Evolutionary conservation across 2,888 invertebrate genomes (phyloP), one percentile per base, ranked within the genome.

Genomic region (Sarcophaga subvicina): DNA sequence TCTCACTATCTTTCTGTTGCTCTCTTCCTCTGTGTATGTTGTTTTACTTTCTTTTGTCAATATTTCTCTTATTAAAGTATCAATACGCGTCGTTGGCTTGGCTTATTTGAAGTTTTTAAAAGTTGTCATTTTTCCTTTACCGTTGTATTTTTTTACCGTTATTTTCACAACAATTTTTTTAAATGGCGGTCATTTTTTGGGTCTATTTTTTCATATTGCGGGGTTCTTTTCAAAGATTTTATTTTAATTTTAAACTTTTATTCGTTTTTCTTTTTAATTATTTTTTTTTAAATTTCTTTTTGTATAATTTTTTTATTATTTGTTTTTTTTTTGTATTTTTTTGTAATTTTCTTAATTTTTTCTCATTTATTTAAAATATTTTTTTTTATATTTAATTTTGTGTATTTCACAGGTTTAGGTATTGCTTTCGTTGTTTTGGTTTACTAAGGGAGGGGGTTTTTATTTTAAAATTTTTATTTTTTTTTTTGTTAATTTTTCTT

Each of bases 351-450:
- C 77, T 75, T 60, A 67, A 47, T 76, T 70, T 64, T 79, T 80
- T 81, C 67, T 59, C 27, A 70, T 62, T 49, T 72, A 78, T 72
- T 85, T 79, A 4, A 76, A 59, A 72, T 70, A 37, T 86, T 60
- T 78, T 20, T 20, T 22, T 22, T 82, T 88, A 86, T 88, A 81
- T 81, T 88, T 89, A 47, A 27, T 54, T 89, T 88, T 89, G 89
- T 89, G 73, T 88, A 88, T 89, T 90, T 91, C 92, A 91, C 92
- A 92, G 91, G 79, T 84, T 91, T 88, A 89, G 91, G 91, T 93
- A 93, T 93, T 93, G 92, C 93, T 92, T 93, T 93, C 93, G 93
- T 93, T 93, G 93, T 93, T 91, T 91, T 79, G 89, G 91, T 92
- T 92, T 89, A 85, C 85, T 82, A 86, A 71, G 69, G 66, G 54